Evolutionary conservation across 2,797 vertebrate species (phyloP).

Genomic region (Picus viridis): DNA sequence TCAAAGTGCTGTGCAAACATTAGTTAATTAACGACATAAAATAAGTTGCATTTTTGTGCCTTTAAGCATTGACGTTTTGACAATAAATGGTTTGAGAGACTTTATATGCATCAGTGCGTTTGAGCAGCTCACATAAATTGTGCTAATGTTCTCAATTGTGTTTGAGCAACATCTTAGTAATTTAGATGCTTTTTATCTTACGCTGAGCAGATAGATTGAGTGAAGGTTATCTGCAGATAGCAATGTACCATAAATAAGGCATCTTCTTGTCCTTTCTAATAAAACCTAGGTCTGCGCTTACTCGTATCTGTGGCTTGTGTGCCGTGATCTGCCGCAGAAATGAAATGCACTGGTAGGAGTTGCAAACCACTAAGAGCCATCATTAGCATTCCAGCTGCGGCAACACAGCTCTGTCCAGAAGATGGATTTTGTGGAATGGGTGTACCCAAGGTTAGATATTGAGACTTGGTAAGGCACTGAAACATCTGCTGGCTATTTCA

Average conservation of each 20-base stretch:
- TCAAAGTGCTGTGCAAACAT: constrained; percentile 57
- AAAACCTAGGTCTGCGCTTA: constrained; percentile 30
- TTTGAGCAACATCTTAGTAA: constrained; percentile 48
- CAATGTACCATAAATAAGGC: constrained; percentile 27
- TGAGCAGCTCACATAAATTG: constrained; percentile 61
- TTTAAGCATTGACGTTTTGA: constrained; percentile 60
- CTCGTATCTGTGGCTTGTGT: constrained; percentile 20
- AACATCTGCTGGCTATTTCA: constrained; percentile 73
- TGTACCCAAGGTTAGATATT: constrained; percentile 47
- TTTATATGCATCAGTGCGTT: constrained; percentile 35
- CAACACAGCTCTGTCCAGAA: constrained; percentile 56
- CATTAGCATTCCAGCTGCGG: constrained; percentile 63
- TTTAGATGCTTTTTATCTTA: constrained; percentile 46
- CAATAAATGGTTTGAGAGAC: constrained; percentile 54
- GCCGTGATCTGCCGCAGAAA: constrained; percentile 33
- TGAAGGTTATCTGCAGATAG: background rate
- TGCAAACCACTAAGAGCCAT: constrained; percentile 34
- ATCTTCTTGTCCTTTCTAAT: constrained; percentile 42
- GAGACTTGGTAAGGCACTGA: constrained; percentile 46
- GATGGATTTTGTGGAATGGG: constrained; percentile 66
- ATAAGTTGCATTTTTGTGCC: constrained; percentile 52
- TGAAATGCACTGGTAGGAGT: constrained; percentile 27
- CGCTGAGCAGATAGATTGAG: constrained; percentile 10
- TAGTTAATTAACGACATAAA: constrained; percentile 66
- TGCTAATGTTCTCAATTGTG: constrained; percentile 55